Base-by-base conservation (phyloP, 2,113 vertebrate genomes). In the Microtus ochrogaster region DNA sequence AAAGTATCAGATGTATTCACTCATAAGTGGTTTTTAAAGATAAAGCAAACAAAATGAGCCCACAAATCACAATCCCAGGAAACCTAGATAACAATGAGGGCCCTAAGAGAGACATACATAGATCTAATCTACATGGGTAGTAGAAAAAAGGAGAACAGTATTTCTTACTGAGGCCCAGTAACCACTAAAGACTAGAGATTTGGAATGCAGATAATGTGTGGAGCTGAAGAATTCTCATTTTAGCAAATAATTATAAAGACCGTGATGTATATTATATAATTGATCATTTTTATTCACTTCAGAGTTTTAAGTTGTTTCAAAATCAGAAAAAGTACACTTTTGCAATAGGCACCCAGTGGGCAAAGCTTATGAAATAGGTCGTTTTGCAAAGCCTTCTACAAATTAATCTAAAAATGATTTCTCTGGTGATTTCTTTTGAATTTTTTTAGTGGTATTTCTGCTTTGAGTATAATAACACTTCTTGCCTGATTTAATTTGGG, bases 401-500 rank as follows among this genome's bases (percentile, higher is more conserved):
- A 90, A 72, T 90, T 90, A 65, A 91, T 44, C 85, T 90, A 68
- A 77, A 94, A 94, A 55, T 91, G 2, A 93, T 89, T 93, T 90
- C 61, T 93, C 90, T 88, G 36, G 61, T 10, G 61, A 36, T 83
- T 91, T 89, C 30, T 77, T 93, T 93, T 47, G 78, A 84, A 77
- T 96, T 93, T 97, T 65, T 92, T 65, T 85, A 44, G 44, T 44
- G 44, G 44, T 44, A 44, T 44, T 44, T 44, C 44, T 44, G 44
- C 44, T 44, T 44, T 44, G 44, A 44, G 44, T 44, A 44, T 44
- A 44, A 44, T 44, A 44, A 44, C 44, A 44, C 44, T 90, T 78
- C 87, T 94, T 96, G 81, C 87, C 82, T 97, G 89, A 94, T 70
- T 97, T 94, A 96, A 96, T 97, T 90, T 97, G 65, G 19, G 77